These are phyloP conservation scores for Eupithecia pulchellata DNA, from an alignment of 2,888 invertebrate genomes.

Conservation along the genomic window DNA sequence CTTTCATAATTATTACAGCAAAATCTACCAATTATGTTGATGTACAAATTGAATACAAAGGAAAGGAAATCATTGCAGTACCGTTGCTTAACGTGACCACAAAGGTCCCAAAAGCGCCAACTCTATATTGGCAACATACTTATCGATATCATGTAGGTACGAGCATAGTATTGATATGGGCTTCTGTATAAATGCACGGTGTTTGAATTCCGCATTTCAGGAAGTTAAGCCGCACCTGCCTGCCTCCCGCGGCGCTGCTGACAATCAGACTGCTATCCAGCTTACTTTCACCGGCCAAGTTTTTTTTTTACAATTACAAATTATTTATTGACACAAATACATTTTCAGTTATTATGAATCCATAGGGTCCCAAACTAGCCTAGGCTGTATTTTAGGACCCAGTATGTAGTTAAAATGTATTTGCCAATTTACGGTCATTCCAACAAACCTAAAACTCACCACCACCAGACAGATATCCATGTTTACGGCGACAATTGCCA, in stretches of 20 bases:
- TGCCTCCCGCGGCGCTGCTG: constrained; percentile 1
- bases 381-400: no score
- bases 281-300: neutral
- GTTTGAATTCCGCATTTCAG: constrained; percentile 15
- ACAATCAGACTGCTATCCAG: neutral
- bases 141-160: neutral
- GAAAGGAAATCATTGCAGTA: neutral
- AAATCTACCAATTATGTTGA: neutral
- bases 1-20: no score
- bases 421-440: neutral
- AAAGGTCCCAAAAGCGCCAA: neutral
- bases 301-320: no score
- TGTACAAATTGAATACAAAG: neutral
- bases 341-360: no score
- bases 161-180: neutral
- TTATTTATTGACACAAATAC: no score
- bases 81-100: neutral
- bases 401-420: no score
- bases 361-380: no score
- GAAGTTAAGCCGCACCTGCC: constrained; percentile 24
- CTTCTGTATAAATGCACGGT: constrained; percentile 5
- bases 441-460: neutral
- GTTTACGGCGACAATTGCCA: neutral
- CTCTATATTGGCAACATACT: neutral
- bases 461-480: neutral